phyloP scores from a whole-genome alignment of 2,113 vertebrate species.

The Hystrix brachyura region DNA sequence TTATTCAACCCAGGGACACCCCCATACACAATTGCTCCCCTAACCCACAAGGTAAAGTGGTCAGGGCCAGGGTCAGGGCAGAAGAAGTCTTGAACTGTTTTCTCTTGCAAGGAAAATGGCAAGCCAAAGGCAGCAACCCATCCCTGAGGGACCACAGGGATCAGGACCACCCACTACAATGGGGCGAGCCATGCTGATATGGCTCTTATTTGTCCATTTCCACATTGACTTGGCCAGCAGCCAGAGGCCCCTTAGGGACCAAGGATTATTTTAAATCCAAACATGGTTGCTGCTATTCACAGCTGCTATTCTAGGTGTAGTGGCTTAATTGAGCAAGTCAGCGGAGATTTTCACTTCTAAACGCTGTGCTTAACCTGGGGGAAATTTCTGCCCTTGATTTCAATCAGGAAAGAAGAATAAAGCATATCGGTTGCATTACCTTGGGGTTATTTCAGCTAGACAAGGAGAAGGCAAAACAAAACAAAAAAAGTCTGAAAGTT shows the following conservation, averaged over 20 bases:
- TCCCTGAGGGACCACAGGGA: fast-evolving
- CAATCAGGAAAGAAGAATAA: not conserved
- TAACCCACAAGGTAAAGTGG: not conserved
- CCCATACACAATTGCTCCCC: too few relatives aligned
- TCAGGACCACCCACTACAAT: fast-evolving
- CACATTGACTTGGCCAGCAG: not conserved
- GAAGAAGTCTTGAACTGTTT: not conserved
- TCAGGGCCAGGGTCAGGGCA: not conserved
- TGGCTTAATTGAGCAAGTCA: not conserved
- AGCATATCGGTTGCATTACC: too few relatives aligned
- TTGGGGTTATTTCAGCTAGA: not conserved
- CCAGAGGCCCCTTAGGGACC: fast-evolving
- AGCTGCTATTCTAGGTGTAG: fast-evolving
- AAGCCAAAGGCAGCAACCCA: not conserved
- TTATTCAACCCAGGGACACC: not conserved
- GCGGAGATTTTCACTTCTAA: not conserved
- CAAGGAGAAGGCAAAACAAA: not conserved
- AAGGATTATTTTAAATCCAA: not conserved
- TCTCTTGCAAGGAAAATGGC: not conserved
- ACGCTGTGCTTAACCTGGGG: fast-evolving
- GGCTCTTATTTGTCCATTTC: not conserved
- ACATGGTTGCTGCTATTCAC: fast-evolving
- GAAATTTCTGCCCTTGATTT: not conserved
- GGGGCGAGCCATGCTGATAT: fast-evolving
- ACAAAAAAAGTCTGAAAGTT: not conserved